Evolutionary conservation across 2,797 vertebrate genomes (phyloP), one percentile per base, ranked within the genome.

Genomic region (Chelon labrosus): DNA sequence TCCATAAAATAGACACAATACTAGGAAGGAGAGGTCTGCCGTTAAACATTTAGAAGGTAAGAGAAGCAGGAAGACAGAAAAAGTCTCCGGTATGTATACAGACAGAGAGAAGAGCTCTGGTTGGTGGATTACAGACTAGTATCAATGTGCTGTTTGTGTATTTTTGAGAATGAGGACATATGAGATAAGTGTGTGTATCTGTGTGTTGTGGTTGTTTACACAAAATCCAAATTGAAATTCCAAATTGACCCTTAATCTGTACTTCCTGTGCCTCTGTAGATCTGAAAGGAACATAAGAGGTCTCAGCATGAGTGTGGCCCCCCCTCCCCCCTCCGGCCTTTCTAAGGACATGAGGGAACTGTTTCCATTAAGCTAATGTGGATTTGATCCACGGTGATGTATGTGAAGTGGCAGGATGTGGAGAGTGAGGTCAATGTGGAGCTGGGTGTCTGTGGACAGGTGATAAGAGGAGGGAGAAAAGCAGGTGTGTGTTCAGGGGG

Each of bases 301-400:
- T 86, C 68, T 85, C 81, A 64, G 75, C 65, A 65, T 71, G 80
- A 87, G 70, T 77, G 83, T 14, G 8, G 58, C 44, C 3, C 1
- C 49, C 19, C 73, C 56, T 65, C 77, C 81, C 75, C 69, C 78
- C 81, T 53, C 67, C 38, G 25, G 69, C 73, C 51, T 73, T 83
- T 87, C 73, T 83, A 72, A 81, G 87, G 85, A 86, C 80, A 78
- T 12, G 65, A 76, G 85, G 86, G 83, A 85, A 84, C 75, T 78
- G 70, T 77, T 84, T 90, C 79, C 82, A 91, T 91, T 88, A 88
- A 80, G 83, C 83, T 90, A 90, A 92, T 88, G 84, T 80, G 71
- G 70, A 61, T 86, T 84, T 90, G 85, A 89, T 85, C 86, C 85
- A 83, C 54, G 20, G 70, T 82, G 89, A 90, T 85, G 71, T 77